Evolutionary conservation across 1,140 invertebrate genomes (phyloP).

Genomic region (Myzus persicae): DNA sequence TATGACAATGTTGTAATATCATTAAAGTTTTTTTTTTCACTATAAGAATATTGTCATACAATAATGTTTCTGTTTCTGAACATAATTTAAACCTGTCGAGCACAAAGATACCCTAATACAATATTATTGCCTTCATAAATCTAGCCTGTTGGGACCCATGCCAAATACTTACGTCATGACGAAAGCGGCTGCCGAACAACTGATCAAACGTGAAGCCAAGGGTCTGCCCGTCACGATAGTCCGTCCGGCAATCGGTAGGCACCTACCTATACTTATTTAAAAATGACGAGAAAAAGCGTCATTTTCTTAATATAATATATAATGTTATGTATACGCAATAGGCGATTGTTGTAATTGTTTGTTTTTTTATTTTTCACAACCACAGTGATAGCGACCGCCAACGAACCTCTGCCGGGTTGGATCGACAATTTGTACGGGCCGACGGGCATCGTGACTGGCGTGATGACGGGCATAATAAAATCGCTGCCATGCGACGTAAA

Average conservation of each 20-base stretch:
- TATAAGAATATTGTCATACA: not conserved
- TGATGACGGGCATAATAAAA: conserved; percentile 69
- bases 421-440: conserved; percentile 77
- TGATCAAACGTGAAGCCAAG: conserved; percentile 71
- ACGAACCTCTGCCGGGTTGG: conserved; percentile 73
- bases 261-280: not conserved
- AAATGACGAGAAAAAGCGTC: not conserved
- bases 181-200: conserved; percentile 80
- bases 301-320: not conserved
- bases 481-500: conserved; percentile 67
- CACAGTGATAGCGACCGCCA: conserved; percentile 70
- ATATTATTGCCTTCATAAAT: conserved; percentile 10
- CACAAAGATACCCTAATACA: not conserved
- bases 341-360: not conserved
- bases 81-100: not conserved
- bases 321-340: not conserved
- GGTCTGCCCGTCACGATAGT: conserved; percentile 77
- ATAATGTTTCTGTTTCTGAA: not conserved
- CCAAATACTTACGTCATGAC: conserved; percentile 87
- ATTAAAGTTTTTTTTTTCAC: not conserved
- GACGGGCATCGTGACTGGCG: conserved; percentile 66
- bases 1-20: not conserved
- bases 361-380: not conserved
- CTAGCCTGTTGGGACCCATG: conserved; percentile 66
- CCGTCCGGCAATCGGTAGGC: conserved; percentile 74